Conservation (phyloP, 2,888 invertebrate species). For the Tetranychus piercei region DNA sequence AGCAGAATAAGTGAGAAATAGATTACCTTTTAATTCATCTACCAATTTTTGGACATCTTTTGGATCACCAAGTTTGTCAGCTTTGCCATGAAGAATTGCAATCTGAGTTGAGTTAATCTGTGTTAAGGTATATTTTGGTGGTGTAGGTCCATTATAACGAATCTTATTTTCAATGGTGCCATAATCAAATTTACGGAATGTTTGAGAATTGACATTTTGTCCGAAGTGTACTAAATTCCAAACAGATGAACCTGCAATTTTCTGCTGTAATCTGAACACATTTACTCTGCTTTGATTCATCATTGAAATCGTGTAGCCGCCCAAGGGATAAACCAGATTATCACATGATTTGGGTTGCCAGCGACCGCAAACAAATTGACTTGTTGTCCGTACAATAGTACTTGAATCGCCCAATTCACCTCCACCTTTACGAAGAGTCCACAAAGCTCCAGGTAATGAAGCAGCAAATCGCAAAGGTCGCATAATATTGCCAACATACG, state of each 20-base stretch:
- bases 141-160: constrained; percentile 36
- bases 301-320: not conserved
- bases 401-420: not conserved
- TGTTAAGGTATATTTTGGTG: constrained; percentile 30
- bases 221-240: constrained; percentile 53
- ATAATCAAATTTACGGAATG: constrained; percentile 51
- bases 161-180: constrained; percentile 43
- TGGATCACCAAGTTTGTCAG: constrained; percentile 34
- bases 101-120: constrained; percentile 29
- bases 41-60: constrained; percentile 25
- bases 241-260: constrained; percentile 55
- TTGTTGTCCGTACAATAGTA: not conserved
- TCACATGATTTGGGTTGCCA: not conserved
- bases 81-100: constrained; percentile 30
- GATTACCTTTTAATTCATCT: constrained; percentile 30
- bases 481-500: not conserved
- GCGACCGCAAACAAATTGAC: not conserved
- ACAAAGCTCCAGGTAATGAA: not conserved
- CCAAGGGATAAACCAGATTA: not conserved
- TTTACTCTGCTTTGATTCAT: constrained; percentile 42
- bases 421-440: not conserved
- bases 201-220: constrained; percentile 38
- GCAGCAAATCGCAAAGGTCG: not conserved
- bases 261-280: constrained; percentile 44
- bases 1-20: too few relatives aligned